These are phyloP conservation scores for Zoanthus sansibaricus DNA, from an alignment of 92 coral and sea anemone species.

Conservation along the genomic window DNA sequence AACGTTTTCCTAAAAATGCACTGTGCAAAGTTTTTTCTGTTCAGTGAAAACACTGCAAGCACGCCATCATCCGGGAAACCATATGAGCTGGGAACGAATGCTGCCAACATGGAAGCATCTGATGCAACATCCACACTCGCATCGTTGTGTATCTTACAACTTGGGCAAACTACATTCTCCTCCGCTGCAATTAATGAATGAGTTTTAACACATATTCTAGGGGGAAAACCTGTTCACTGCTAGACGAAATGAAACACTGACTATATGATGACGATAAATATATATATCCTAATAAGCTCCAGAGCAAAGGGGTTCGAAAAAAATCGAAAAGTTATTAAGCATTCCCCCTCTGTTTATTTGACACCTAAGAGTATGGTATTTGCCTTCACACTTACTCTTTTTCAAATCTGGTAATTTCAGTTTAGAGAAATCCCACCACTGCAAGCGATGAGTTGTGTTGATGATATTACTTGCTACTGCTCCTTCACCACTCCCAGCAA, in stretches of 20 bases:
- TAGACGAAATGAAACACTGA: too few species aligned
- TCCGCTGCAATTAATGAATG: constrained; percentile 53
- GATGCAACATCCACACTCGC: constrained; percentile 88
- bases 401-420: constrained; percentile 74
- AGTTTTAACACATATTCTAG: background rate
- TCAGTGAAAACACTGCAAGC: constrained; percentile 82
- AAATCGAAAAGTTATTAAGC: too few species aligned
- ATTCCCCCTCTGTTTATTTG: too few species aligned
- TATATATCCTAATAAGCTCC: too few species aligned
- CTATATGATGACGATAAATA: too few species aligned
- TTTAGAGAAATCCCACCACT: constrained; percentile 93
- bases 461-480: constrained; percentile 92
- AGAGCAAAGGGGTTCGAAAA: too few species aligned
- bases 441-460: constrained; percentile 89
- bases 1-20: constrained; percentile 87
- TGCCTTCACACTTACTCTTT: constrained; percentile 58
- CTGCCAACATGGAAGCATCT: constrained; percentile 85
- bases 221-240: too few species aligned
- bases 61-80: constrained; percentile 87
- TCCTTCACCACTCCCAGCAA: constrained; percentile 94
- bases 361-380: background rate
- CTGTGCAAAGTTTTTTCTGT: constrained; percentile 76
- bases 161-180: constrained; percentile 71
- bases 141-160: constrained; percentile 92
- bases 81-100: constrained; percentile 85